These are phyloP conservation scores for Cheilosia variabilis DNA, from an alignment of 2,888 invertebrate species.

Conservation along the genomic window DNA sequence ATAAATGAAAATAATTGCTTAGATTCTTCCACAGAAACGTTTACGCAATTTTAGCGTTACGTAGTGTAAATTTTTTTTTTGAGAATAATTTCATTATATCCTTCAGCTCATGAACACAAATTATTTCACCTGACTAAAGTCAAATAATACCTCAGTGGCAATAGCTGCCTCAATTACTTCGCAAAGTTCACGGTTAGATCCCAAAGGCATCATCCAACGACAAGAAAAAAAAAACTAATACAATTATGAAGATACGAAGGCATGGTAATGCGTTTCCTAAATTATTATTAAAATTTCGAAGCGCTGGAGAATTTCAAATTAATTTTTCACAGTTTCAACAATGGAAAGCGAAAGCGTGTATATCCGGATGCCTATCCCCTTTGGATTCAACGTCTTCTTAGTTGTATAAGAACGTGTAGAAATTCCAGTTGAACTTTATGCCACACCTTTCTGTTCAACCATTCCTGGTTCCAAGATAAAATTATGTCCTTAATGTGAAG, in stretches of 20 bases:
- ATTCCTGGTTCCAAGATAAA: slow-evolving; percentile 77
- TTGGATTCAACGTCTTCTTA: slow-evolving; percentile 8
- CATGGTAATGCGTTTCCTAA: slow-evolving; percentile 70
- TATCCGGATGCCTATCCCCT: not conserved
- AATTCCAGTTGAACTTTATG: slow-evolving; percentile 61
- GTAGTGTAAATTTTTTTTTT: not conserved
- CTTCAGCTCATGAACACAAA: slow-evolving; percentile 62
- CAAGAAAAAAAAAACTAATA: slow-evolving; percentile 50
- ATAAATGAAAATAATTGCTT: not conserved
- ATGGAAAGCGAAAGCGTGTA: slow-evolving; percentile 48
- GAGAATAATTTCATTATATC: slow-evolving; percentile 49
- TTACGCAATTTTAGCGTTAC: not conserved
- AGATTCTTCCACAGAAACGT: slow-evolving; percentile 6
- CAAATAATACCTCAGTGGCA: slow-evolving; percentile 60
- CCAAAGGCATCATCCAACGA: not conserved
- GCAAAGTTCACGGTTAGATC: not conserved
- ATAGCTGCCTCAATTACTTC: slow-evolving; percentile 4
- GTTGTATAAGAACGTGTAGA: slow-evolving; percentile 48
- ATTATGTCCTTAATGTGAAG: slow-evolving; percentile 82
- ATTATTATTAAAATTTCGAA: slow-evolving; percentile 71
- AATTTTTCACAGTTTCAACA: slow-evolving; percentile 70
- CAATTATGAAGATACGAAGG: slow-evolving; percentile 73
- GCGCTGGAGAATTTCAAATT: slow-evolving; percentile 59
- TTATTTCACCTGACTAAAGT: slow-evolving; percentile 61
- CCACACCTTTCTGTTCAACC: slow-evolving; percentile 50